Conservation (phyloP, 2,888 invertebrate species). For the Cephus pygmeus region DNA sequence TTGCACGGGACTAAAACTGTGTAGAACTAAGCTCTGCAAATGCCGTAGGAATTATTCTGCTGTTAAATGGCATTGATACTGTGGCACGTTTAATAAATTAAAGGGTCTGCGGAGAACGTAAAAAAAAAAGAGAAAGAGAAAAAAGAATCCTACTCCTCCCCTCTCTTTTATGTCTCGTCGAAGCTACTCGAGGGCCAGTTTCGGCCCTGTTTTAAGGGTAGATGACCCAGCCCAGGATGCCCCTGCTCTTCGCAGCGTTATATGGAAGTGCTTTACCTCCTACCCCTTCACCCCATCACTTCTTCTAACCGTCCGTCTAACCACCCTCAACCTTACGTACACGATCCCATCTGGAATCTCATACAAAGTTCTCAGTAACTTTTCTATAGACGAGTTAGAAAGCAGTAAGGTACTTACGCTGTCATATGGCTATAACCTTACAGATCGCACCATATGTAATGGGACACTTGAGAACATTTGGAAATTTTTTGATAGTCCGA, state of each 20-base stretch:
- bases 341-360: not conserved
- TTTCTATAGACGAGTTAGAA: not conserved
- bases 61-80: not conserved
- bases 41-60: not conserved
- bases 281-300: not conserved
- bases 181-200: not conserved
- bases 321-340: not conserved
- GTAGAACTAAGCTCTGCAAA: too few relatives aligned
- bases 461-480: too few relatives aligned
- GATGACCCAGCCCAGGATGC: not conserved
- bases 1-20: too few relatives aligned
- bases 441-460: too few relatives aligned
- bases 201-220: not conserved
- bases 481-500: not conserved
- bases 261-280: not conserved
- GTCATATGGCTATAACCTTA: not conserved
- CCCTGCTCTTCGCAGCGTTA: not conserved
- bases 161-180: not conserved
- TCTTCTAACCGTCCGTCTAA: not conserved
- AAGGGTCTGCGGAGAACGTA: not conserved
- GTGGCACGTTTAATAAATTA: not conserved
- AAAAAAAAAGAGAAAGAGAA: not conserved
- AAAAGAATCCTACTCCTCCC: not conserved
- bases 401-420: not conserved
- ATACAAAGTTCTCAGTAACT: not conserved